A percentile compares a stretch with the other conserved stretches of the same genome.
These are phyloP conservation scores for Neosilurus hyrtlii DNA, from an alignment of 2,797 vertebrate species.

Conservation along the genomic window DNA sequence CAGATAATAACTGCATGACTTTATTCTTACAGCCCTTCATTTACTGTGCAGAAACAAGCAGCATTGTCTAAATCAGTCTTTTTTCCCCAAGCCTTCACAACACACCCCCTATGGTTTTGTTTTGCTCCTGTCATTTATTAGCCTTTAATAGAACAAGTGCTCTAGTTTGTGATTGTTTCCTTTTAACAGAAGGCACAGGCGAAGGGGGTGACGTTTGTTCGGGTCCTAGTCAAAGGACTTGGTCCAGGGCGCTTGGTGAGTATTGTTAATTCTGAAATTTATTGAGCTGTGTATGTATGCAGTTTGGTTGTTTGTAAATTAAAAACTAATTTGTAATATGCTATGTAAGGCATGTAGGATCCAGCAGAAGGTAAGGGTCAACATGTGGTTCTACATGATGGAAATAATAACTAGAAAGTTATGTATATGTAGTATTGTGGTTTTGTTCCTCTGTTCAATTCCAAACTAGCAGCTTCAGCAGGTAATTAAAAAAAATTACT, in stretches of 20 bases:
- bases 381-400: no score
- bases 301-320: no score
- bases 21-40: constrained; percentile 53
- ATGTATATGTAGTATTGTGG: no score
- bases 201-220: constrained; percentile 82
- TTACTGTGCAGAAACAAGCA: constrained; percentile 51
- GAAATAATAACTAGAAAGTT: no score
- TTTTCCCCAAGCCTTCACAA: constrained; percentile 42
- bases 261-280: neutral
- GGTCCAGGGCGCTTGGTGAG: constrained; percentile 90
- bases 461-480: no score
- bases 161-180: constrained; percentile 44
- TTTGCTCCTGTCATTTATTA: constrained; percentile 52
- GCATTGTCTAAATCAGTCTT: constrained; percentile 52
- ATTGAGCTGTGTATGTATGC: neutral
- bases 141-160: constrained; percentile 49
- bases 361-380: no score
- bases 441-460: no score
- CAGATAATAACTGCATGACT: constrained; percentile 55
- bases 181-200: constrained; percentile 79
- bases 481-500: no score
- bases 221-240: constrained; percentile 88
- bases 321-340: no score
- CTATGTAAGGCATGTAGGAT: no score
- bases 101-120: constrained; percentile 45